Evolutionary conservation across 2,113 vertebrate genomes (phyloP).

Genomic region (Zeus faber): DNA sequence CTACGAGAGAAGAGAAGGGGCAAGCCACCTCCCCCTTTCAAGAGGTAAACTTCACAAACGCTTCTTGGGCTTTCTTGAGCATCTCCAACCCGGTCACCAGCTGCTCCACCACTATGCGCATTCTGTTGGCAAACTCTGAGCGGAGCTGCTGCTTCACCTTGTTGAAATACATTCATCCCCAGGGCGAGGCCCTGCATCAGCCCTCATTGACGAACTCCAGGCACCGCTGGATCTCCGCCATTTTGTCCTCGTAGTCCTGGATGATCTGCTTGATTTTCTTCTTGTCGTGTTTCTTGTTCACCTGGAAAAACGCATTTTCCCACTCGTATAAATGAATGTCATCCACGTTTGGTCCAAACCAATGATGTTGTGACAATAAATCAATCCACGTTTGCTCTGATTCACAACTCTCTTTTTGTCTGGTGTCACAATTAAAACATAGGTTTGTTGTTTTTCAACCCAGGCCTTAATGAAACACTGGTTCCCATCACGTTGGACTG

Average conservation of each 20-base stretch:
- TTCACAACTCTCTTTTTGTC: background rate
- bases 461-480: too few species aligned
- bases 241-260: background rate
- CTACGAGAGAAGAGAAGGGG: too few species aligned
- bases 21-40: too few species aligned
- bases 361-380: too few species aligned
- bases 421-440: background rate
- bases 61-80: background rate
- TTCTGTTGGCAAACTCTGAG: constrained; percentile 32
- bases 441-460: too few species aligned
- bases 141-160: constrained; percentile 27
- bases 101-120: constrained; percentile 8
- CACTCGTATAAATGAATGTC: too few species aligned
- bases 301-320: too few species aligned
- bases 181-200: constrained; percentile 31
- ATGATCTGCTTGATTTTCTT: constrained; percentile 40
- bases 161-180: constrained; percentile 36
- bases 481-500: too few species aligned
- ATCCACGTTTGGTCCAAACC: background rate
- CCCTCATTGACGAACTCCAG: constrained; percentile 27
- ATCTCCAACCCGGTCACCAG: constrained; percentile 22
- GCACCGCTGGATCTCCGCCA: constrained; percentile 17
- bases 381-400: background rate
- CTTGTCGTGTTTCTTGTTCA: constrained; percentile 17
- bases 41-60: constrained; percentile 12